Percentiles rank a stretch among this genome's conserved stretches.
Evolutionary conservation across 2,888 invertebrate genomes (phyloP).

Genomic region (Tenthredo scrophulariae): DNA sequence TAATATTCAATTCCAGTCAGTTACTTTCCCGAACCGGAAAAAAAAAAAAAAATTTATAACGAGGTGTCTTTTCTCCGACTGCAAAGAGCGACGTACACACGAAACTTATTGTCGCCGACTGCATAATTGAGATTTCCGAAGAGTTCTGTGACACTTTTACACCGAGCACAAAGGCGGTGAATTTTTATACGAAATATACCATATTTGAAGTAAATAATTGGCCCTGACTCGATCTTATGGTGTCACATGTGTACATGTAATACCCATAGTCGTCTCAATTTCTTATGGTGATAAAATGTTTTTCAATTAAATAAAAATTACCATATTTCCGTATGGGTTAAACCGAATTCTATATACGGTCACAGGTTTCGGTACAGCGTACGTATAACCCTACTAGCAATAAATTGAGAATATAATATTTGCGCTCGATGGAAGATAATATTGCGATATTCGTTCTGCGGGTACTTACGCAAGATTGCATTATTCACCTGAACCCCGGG

Average conservation of each 20-base stretch:
- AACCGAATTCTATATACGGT: background rate
- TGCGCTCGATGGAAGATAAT: constrained; percentile 60
- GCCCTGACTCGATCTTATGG: constrained; percentile 51
- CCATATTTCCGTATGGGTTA: background rate
- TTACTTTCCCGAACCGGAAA: background rate
- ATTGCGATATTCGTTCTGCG: background rate
- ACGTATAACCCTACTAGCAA: constrained; percentile 23
- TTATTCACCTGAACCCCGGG: background rate
- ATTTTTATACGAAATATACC: constrained; percentile 60
- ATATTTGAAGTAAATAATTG: constrained; percentile 76
- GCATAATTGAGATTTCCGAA: background rate
- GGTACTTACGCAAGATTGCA: constrained; percentile 3
- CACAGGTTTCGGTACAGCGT: background rate
- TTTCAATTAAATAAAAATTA: background rate
- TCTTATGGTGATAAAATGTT: background rate
- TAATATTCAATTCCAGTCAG: background rate
- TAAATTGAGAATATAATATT: constrained; percentile 59
- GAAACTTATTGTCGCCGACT: constrained; percentile 2
- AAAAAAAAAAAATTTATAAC: background rate
- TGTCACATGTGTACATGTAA: background rate
- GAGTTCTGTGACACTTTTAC: background rate
- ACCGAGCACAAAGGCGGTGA: background rate
- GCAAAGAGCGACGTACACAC: background rate
- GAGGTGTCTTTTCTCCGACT: background rate
- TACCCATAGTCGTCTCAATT: background rate